Evolutionary conservation across 2,113 vertebrate genomes (phyloP), one percentile per base, ranked within the genome.

Genomic region (Dipodomys spectabilis): DNA sequence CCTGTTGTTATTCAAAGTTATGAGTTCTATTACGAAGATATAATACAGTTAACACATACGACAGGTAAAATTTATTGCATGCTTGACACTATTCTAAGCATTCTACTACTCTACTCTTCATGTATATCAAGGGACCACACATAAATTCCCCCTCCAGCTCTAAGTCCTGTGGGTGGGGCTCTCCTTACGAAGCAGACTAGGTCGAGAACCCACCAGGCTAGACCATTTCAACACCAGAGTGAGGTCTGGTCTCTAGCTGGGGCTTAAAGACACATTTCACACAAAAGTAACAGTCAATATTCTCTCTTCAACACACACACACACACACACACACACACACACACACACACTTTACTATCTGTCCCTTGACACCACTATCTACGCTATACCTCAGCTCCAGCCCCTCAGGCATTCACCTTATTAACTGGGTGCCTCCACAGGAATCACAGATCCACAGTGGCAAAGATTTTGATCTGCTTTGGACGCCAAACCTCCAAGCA

Each of bases 1-100:
- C 67, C 19, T 15, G 35, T 60, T 96, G 82, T 91, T 92, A 74
- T 93, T 86, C 95, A 87, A 92, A 94, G 78, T 18, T 62, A 30
- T 91, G 12, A 20, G 64, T 91, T 92, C 81, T 83, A 39, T 53
- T 86, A 93, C 32, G 7, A 90, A 77, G 86, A 78, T 22, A 65
- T 18, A 86, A 62, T 60, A 60, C 28, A 77, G 69, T 39, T 81
- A 80, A 73, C 64, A 65, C 39, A 53, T n/a, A 68, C 6, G 49
- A 67, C 2, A 77, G 28, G 73, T 84, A 71, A 77, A 90, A 62
- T 85, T 73, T 85, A 85, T 5, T 44, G 8, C 82, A 28, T 35
- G 49, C 60, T 45, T 75, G 73, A 68, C 84, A 65, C 44, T 72
- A n/a, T 77, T 91, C 83, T 83, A 91, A 86, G 78, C 49, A 75